Base-by-base conservation (phyloP, 2,797 vertebrate species). In the Hirundo rustica region DNA sequence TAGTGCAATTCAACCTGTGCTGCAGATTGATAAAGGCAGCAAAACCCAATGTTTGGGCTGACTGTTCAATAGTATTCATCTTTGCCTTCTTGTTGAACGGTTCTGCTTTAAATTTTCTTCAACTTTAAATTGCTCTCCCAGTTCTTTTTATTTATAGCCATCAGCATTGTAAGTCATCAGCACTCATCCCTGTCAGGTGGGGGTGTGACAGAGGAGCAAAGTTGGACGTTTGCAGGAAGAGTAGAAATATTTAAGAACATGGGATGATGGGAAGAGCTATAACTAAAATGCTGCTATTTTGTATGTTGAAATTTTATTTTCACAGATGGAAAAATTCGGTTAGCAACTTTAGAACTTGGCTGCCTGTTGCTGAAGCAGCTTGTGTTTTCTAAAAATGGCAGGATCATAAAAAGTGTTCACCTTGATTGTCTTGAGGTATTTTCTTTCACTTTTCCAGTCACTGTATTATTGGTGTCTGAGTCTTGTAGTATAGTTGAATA, bases 311-410 rank as follows among this genome's bases (percentile, higher is more conserved):
- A 89, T 89, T 70, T 81, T 93, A 60, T 88, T 73, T 94, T 66
- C 94, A 11, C 91, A 99, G 99, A 99, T 85, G 98, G 99, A 38
- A 99, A 98, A 97, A 98, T 99, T 57, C 99, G 99, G 40, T 95
- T 99, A 55, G 99, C 99, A 7, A 99, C 99, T 2, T 95, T 99
- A 96, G 99, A 99, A 96, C 98, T 99, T 47, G 98, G 98, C 97
- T 99, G 99, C 95, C 97, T 99, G 13, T 98, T 99, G 72, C 95
- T 99, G 44, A 99, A 99, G 96, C 99, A 99, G 96, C 98, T 99
- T 5, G 99, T 99, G 18, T 97, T 99, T 54, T 98, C 98, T 71
- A 98, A 97, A 92, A 96, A 73, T 7, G 94, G 97, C 84, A 99
- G 99, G 74, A 98, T 99, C 89, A 99, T 99, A 90, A 99, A 99